Conservation (phyloP, 1,140 invertebrate species). For the Amyelois transitella region DNA sequence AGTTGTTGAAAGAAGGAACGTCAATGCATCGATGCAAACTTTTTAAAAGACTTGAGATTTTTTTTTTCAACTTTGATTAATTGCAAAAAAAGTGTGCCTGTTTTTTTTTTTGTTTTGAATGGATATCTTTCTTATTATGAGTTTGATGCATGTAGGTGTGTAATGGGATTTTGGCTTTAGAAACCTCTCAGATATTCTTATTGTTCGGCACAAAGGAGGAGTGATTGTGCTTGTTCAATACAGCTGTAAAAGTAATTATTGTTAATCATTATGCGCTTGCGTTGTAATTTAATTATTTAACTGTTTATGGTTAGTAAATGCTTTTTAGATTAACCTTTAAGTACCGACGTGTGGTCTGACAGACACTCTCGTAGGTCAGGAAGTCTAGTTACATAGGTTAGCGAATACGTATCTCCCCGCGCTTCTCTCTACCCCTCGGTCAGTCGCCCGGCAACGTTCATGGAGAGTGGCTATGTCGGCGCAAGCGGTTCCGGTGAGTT, state of each 20-base stretch:
- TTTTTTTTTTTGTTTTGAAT: slow-evolving; percentile 6
- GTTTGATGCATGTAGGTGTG: neutral
- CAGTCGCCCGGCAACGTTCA: too few species aligned
- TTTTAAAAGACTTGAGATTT: slow-evolving; percentile 44
- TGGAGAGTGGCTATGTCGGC: too few species aligned
- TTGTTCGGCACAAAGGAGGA: neutral
- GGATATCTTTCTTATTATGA: neutral
- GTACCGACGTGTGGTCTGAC: too few species aligned
- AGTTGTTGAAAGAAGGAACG: slow-evolving; percentile 58
- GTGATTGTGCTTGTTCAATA: neutral
- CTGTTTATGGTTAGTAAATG: too few species aligned
- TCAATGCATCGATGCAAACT: slow-evolving; percentile 65
- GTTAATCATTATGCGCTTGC: too few species aligned
- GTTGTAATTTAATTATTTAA: too few species aligned
- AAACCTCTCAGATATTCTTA: neutral
- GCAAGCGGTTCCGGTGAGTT: too few species aligned
- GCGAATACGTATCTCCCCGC: too few species aligned
- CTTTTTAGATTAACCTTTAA: too few species aligned
- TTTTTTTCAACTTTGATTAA: slow-evolving; percentile 55
- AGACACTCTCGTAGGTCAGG: too few species aligned
- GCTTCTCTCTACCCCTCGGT: too few species aligned
- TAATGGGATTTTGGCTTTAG: neutral
- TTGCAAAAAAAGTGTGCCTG: slow-evolving; percentile 37
- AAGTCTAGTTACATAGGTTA: too few species aligned
- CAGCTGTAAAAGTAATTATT: neutral